A percentile compares a stretch with the other conserved stretches of the same genome.
These are phyloP conservation scores for Episyrphus balteatus DNA, from an alignment of 1,140 invertebrate species.

Conservation along the genomic window DNA sequence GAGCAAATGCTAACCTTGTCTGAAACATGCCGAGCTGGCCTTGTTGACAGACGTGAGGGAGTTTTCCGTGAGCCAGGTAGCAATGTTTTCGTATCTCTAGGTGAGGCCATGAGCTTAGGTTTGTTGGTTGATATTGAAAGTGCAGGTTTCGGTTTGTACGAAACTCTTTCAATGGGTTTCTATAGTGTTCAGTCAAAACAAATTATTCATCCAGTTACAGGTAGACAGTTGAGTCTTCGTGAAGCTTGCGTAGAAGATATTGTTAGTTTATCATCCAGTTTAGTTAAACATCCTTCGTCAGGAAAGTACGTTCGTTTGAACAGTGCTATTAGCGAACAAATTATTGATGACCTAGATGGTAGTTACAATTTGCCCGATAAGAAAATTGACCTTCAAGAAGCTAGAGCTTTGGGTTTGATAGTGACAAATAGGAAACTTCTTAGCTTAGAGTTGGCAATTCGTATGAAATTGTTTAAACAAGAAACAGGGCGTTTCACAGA, in stretches of 20 bases:
- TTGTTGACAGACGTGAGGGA: conserved; percentile 72
- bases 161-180: conserved; percentile 70
- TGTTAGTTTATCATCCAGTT: conserved; percentile 67
- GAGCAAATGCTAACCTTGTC: conserved; percentile 57
- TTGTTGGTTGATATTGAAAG: conserved; percentile 77
- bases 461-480: conserved; percentile 60
- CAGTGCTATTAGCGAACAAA: conserved; percentile 58
- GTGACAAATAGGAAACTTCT: conserved; percentile 59
- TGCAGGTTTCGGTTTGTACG: conserved; percentile 67
- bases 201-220: conserved; percentile 73
- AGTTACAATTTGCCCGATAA: conserved; percentile 54
- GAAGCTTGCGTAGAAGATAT: conserved; percentile 67
- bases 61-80: conserved; percentile 63
- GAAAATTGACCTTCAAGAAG: conserved; percentile 55
- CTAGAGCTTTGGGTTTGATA: conserved; percentile 59
- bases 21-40: conserved; percentile 65
- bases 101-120: conserved; percentile 60
- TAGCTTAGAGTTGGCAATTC: conserved; percentile 65
- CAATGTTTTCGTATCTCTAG: conserved; percentile 52
- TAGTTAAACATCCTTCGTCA: conserved; percentile 60
- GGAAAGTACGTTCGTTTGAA: conserved; percentile 61
- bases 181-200: conserved; percentile 59
- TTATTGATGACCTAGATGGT: conserved; percentile 64
- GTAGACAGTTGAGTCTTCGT: conserved; percentile 63
- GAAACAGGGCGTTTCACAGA: conserved; percentile 71